phyloP scores from a whole-genome alignment of 2,113 vertebrate species.

The Smithornis capensis region DNA sequence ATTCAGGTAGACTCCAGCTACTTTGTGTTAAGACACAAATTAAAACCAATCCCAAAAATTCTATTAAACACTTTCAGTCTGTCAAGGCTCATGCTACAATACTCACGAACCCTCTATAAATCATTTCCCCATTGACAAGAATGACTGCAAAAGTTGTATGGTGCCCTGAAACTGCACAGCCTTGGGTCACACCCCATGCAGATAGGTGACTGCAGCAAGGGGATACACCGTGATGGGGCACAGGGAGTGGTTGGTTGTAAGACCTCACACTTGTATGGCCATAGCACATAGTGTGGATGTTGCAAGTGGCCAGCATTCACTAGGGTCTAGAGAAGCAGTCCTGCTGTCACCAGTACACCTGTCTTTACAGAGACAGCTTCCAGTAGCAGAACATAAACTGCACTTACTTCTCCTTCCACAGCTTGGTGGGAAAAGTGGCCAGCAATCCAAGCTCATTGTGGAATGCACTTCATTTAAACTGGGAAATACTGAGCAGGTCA shows the following conservation, averaged over 20 bases:
- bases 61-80: not conserved
- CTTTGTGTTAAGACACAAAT: not conserved
- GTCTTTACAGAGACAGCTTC: not conserved
- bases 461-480: not conserved
- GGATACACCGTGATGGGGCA: not conserved
- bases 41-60: not conserved
- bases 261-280: accelerated
- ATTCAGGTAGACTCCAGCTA: not conserved
- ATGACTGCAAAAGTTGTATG: not conserved
- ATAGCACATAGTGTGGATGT: accelerated
- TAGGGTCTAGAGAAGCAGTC: not conserved
- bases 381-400: not conserved
- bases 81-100: not conserved
- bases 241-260: not conserved
- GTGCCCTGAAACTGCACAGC: not conserved
- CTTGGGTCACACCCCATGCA: not conserved
- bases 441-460: not conserved
- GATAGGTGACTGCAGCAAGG: not conserved
- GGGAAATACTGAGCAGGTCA: not conserved
- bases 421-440: not conserved
- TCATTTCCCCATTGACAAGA: not conserved
- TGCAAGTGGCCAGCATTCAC: not conserved
- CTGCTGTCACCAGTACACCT: not conserved
- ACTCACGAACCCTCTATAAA: not conserved
- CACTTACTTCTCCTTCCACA: not conserved